Evolutionary conservation across 2,797 vertebrate genomes (phyloP).

Genomic region (Gymnoscopelus braueri): DNA sequence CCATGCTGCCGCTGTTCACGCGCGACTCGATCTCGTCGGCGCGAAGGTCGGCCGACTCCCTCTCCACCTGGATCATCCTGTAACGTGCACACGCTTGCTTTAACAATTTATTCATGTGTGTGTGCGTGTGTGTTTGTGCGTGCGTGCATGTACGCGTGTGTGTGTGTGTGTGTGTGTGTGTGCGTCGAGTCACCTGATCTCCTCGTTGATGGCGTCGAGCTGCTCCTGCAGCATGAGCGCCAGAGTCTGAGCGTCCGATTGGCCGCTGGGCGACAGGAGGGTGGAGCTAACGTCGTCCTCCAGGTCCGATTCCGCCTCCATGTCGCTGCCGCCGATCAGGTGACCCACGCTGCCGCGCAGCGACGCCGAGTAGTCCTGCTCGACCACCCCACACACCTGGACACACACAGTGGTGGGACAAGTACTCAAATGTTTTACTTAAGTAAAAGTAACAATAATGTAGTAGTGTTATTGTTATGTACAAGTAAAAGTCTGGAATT

Average conservation of each 20-base stretch:
- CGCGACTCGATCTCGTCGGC: conserved; percentile 93
- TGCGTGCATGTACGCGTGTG: too few relatives aligned
- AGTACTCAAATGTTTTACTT: too few relatives aligned
- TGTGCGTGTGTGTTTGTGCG: too few relatives aligned
- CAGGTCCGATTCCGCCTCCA: conserved; percentile 88
- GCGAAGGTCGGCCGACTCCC: conserved; percentile 93
- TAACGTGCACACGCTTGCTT: not conserved
- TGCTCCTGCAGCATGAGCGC: conserved; percentile 97
- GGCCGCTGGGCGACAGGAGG: conserved; percentile 89
- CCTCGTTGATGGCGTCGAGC: conserved; percentile 95
- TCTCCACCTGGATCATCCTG: conserved; percentile 98
- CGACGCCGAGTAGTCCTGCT: conserved; percentile 89
- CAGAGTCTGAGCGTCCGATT: conserved; percentile 93
- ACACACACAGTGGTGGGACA: too few relatives aligned
- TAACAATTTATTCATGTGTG: too few relatives aligned
- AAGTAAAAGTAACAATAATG: too few relatives aligned
- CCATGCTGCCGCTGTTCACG: conserved; percentile 95
- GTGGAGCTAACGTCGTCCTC: conserved; percentile 91
- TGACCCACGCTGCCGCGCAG: conserved; percentile 85
- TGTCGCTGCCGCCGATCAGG: conserved; percentile 84
- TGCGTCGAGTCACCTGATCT: conserved; percentile 87
- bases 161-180: conserved; percentile 17
- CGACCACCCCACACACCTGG: conserved; percentile 74
- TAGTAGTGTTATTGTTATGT: too few relatives aligned
- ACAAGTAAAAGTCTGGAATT: too few relatives aligned